Percentiles rank a stretch among this genome's conserved stretches.
Conservation (phyloP, 2,888 invertebrate species). For the Hypomecis punctinalis region DNA sequence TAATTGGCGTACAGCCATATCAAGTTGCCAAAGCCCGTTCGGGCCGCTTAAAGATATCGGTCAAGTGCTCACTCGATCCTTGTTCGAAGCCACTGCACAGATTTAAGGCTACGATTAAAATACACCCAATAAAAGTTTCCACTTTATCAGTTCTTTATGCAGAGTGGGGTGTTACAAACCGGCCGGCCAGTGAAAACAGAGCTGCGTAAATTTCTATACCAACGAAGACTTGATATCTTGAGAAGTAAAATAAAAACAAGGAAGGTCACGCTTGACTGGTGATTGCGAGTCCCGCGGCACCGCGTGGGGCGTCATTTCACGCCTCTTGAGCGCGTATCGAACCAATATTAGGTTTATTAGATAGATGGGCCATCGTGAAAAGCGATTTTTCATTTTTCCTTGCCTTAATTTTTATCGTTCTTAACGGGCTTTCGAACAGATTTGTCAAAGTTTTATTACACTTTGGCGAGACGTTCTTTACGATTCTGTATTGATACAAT, state of each 20-base stretch:
- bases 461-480: conserved; percentile 6
- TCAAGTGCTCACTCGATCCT: conserved; percentile 28
- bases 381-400: conserved; percentile 72
- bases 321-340: conserved; percentile 81
- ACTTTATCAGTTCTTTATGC: conserved; percentile 58
- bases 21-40: conserved; percentile 43
- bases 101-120: conserved; percentile 41
- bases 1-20: conserved; percentile 48
- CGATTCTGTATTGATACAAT: neutral
- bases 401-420: conserved; percentile 59
- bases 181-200: conserved; percentile 45
- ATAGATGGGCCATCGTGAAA: conserved; percentile 75
- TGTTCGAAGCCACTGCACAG: conserved; percentile 23
- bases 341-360: conserved; percentile 84
- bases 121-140: conserved; percentile 54
- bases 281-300: conserved; percentile 52
- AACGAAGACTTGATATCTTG: conserved; percentile 34
- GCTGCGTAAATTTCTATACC: conserved; percentile 43
- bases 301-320: conserved; percentile 75
- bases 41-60: conserved; percentile 33
- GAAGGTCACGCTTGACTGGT: conserved; percentile 62
- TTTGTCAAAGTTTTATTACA: conserved; percentile 44
- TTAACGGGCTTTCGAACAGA: conserved; percentile 48
- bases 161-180: conserved; percentile 52
- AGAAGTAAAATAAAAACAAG: conserved; percentile 55